phyloP scores from a whole-genome alignment of 2,797 vertebrate species.

The Thunnus albacares region DNA sequence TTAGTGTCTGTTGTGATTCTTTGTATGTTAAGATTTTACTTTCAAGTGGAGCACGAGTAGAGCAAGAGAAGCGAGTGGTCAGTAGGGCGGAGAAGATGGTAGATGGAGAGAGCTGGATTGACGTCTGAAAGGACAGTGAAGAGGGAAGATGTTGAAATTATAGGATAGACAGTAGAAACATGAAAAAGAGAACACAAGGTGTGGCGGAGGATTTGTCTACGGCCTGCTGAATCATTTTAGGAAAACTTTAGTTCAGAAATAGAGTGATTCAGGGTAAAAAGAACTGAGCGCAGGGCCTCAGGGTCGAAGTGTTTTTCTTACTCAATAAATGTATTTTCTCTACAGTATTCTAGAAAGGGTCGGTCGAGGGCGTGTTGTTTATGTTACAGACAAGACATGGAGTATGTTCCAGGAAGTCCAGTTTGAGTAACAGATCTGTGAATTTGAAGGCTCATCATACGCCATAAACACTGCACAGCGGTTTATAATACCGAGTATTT shows the following conservation, averaged over 20 bases:
- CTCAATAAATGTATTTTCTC: neutral
- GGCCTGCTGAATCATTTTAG: neutral
- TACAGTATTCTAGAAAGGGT: neutral
- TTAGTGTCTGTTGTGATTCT: conserved; percentile 4
- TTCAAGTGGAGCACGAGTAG: neutral
- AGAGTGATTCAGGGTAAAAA: neutral
- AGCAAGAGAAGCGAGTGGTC: neutral
- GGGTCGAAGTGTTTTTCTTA: neutral
- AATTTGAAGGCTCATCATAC: too few relatives aligned
- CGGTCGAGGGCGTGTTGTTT: neutral
- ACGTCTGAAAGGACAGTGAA: neutral
- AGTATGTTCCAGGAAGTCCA: too few relatives aligned
- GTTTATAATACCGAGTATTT: too few relatives aligned
- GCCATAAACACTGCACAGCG: too few relatives aligned
- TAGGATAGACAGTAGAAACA: neutral
- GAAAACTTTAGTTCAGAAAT: neutral
- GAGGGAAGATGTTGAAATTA: conserved; percentile 10
- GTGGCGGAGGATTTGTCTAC: neutral
- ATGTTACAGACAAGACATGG: too few relatives aligned
- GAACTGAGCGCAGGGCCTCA: neutral
- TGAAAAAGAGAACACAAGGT: neutral
- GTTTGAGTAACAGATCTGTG: too few relatives aligned
- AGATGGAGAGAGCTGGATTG: neutral
- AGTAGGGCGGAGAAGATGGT: neutral
- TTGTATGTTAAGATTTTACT: neutral